phyloP scores from a whole-genome alignment of 2,113 vertebrate genomes.

The Percopsis transmontana region DNA sequence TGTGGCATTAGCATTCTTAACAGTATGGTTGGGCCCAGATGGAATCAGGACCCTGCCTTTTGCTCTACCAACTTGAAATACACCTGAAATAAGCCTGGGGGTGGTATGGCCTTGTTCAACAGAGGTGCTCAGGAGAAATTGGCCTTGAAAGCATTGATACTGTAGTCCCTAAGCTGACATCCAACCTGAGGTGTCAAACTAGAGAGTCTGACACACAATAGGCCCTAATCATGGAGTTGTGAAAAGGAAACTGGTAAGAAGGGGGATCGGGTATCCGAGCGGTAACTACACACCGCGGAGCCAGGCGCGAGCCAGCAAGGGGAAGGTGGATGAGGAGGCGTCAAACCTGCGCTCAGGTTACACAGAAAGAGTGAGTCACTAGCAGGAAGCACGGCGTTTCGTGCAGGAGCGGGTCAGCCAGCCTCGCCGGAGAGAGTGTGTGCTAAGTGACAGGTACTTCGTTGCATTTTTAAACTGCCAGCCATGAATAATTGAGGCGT shows the following conservation, averaged over 20 bases:
- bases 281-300: constrained; percentile 71
- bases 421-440: constrained; percentile 74
- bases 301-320: constrained; percentile 51
- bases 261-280: constrained; percentile 52
- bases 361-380: constrained; percentile 84
- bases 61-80: not conserved
- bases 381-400: constrained; percentile 62
- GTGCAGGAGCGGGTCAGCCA: constrained; percentile 53
- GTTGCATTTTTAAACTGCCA: constrained; percentile 76
- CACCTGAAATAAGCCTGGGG: not conserved
- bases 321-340: constrained; percentile 62
- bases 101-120: not conserved
- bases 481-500: constrained; percentile 71
- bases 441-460: constrained; percentile 73
- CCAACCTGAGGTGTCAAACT: constrained; percentile 66
- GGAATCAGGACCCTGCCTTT: not conserved
- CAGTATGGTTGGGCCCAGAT: not conserved
- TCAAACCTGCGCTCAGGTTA: constrained; percentile 68
- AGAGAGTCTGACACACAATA: constrained; percentile 63
- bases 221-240: constrained; percentile 60
- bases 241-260: constrained; percentile 73
- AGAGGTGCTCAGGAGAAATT: constrained; percentile 23
- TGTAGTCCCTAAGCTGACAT: constrained; percentile 43
- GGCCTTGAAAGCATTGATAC: constrained; percentile 24
- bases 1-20: not conserved